Evolutionary conservation across 2,888 invertebrate genomes (phyloP).

Genomic region (Incurvaria masculella): DNA sequence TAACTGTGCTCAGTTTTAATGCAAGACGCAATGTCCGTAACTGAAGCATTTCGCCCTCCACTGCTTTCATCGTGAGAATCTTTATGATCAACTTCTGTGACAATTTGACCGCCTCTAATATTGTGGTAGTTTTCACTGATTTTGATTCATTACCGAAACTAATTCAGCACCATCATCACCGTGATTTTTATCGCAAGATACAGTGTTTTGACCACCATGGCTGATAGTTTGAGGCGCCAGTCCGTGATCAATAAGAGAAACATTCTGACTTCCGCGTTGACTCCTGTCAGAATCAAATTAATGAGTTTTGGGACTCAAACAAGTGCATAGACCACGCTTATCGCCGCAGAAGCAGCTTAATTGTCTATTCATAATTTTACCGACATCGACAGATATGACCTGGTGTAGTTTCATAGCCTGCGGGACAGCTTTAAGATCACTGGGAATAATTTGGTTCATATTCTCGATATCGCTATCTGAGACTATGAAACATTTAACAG

Average conservation of each 20-base stretch:
- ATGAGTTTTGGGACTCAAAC: conserved; percentile 9
- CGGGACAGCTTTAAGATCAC: conserved; percentile 5
- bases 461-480: conserved; percentile 9
- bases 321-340: conserved; percentile 8
- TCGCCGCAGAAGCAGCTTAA: conserved; percentile 12
- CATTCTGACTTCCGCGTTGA: conserved; percentile 1
- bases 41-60: conserved; percentile 2
- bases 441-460: too few relatives aligned
- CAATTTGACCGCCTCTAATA: neutral
- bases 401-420: conserved; percentile 10
- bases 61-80: neutral
- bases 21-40: conserved; percentile 3
- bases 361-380: conserved; percentile 9
- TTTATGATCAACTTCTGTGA: neutral
- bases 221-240: conserved; percentile 2
- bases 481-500: conserved; percentile 9
- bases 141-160: conserved; percentile 4
- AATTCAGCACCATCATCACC: conserved; percentile 4
- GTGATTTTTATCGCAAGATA: too few relatives aligned
- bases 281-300: neutral
- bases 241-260: conserved; percentile 3
- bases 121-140: conserved; percentile 2
- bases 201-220: conserved; percentile 4
- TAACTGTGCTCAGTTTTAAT: conserved; percentile 5
- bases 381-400: conserved; percentile 7